A percentile compares a stretch with the other conserved stretches of the same genome.
Evolutionary conservation across 2,888 invertebrate genomes (phyloP).

Genomic region (Pollenia angustigena): DNA sequence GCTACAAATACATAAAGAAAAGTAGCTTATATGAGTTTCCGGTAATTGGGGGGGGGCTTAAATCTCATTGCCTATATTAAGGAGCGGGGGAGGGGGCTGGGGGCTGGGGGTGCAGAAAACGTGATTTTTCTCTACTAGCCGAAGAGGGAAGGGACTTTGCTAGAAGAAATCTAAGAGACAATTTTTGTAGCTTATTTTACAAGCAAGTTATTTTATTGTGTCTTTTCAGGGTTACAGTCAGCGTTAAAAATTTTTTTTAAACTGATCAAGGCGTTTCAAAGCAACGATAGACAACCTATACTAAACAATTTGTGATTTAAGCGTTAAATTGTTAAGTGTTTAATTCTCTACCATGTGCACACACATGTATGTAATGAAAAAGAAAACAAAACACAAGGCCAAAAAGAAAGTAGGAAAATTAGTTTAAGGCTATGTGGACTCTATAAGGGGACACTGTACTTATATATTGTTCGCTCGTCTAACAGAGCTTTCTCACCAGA

Average conservation of each 20-base stretch:
- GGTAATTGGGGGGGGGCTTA: conserved; percentile 67
- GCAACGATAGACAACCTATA: too few relatives aligned
- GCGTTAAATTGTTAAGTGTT: too few relatives aligned
- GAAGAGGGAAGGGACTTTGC: not conserved
- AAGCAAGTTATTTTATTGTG: not conserved
- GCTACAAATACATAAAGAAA: conserved; percentile 69
- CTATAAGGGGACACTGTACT: too few relatives aligned
- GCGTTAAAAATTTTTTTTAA: not conserved
- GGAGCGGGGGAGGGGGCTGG: conserved; percentile 20
- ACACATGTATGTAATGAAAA: too few relatives aligned
- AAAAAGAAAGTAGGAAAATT: too few relatives aligned
- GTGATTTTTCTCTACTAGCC: conserved; percentile 11
- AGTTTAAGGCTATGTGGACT: too few relatives aligned
- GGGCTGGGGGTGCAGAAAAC: conserved; percentile 40
- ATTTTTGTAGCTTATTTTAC: conserved; percentile 25
- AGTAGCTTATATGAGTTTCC: conserved; percentile 68
- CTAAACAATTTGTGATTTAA: too few relatives aligned
- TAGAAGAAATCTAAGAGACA: conserved; percentile 49
- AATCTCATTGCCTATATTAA: conserved; percentile 32
- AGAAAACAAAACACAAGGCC: too few relatives aligned
- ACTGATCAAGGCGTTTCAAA: too few relatives aligned
- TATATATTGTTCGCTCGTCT: too few relatives aligned
- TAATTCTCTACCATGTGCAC: too few relatives aligned
- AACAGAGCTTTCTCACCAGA: too few relatives aligned
- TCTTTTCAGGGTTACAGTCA: conserved; percentile 15